Evolutionary conservation across 2,113 vertebrate genomes (phyloP), one percentile per base, ranked within the genome.

Genomic region (Rhinoderma darwinii): DNA sequence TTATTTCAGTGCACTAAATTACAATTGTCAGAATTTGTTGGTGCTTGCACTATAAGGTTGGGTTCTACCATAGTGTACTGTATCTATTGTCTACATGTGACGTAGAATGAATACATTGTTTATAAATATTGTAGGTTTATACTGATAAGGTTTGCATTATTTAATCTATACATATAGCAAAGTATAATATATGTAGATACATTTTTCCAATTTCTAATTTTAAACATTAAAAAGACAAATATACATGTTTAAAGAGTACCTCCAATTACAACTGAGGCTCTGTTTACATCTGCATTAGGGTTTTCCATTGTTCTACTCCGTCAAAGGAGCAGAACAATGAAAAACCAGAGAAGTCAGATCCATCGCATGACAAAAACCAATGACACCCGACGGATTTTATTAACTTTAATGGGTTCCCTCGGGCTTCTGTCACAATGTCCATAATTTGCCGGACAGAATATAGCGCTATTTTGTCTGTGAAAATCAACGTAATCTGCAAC

Each of bases 1-100:
- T 82, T 82, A 82, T 82, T 82, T n/a, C 10, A 22, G 14, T 81
- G 56, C 22, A 81, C 63, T 15, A 17, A 44, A 61, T 82, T 44
- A 66, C 56, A 82, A 41, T 25, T 22, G 68, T 37, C 37, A 72
- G 35, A 72, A 72, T 44, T 44, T 25, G 6, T 10, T 43, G 15
- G 10, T n/a, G 54, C 54, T 79, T 59, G 12, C 77, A 59, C 25
- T 47, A 76, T 47, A 43, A 27, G 30, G 43, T 17, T 76, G 32
- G 44, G 7, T 77, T 50, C 5, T 76, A 32, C 4, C 27, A 15
- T 30, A 27, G 3, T 76, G 25, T n/a, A 74, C 35, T 43, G 1
- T 47, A 30, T 76, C 27, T 76, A 32, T 76, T 47, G 44, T 51
- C 30, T 78, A 35, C 27, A 51, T 77, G 51, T 30, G 73, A 47